A percentile compares a stretch with the other conserved stretches of the same genome.
phyloP scores from a whole-genome alignment of 2,888 invertebrate genomes.

The Brachylomia viminalis region DNA sequence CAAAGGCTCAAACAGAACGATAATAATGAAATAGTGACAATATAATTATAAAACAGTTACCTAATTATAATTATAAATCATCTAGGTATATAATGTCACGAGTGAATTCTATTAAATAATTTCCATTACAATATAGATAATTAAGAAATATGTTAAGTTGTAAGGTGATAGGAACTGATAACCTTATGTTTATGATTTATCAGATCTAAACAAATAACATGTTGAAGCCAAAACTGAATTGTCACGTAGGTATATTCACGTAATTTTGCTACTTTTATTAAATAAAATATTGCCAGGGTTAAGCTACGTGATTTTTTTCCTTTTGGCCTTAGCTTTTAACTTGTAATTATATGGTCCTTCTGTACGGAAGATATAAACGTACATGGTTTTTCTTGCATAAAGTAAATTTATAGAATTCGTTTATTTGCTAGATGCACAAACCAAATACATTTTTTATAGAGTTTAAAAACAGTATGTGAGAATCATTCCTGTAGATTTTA shows the following conservation, averaged over 20 bases:
- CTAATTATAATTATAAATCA: neutral
- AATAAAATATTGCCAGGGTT: neutral
- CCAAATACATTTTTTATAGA: neutral
- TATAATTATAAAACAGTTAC: neutral
- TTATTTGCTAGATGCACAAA: too few species aligned
- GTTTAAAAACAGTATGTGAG: neutral
- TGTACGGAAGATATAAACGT: neutral
- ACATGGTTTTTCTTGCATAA: too few species aligned
- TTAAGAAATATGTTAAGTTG: slow-evolving; percentile 15
- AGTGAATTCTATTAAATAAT: slow-evolving; percentile 9
- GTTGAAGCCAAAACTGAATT: neutral
- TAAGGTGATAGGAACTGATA: slow-evolving; percentile 27
- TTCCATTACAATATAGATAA: slow-evolving; percentile 12
- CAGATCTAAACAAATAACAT: slow-evolving; percentile 35
- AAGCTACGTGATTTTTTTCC: neutral
- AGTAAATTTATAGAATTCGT: too few species aligned
- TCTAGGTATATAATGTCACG: neutral
- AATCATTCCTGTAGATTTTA: too few species aligned
- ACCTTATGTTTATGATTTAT: slow-evolving; percentile 19
- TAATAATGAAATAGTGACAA: neutral
- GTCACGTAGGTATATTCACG: neutral
- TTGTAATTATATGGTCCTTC: neutral
- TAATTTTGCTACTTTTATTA: neutral
- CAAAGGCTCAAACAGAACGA: neutral
- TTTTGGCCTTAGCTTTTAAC: neutral